phyloP scores from a whole-genome alignment of 1,140 invertebrate species.

The Drosophila mayri region DNA sequence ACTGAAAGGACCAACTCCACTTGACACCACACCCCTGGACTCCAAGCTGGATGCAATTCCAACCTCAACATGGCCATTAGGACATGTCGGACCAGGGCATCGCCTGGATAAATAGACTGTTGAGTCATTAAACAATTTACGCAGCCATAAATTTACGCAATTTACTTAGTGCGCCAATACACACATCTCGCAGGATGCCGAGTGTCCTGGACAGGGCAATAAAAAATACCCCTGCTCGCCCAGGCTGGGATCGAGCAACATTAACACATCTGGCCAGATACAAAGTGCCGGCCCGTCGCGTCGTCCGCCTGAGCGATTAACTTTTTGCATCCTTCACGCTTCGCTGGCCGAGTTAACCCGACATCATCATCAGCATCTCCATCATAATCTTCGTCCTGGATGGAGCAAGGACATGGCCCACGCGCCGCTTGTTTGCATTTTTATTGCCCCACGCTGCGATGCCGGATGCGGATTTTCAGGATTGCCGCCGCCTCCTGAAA shows the following conservation, averaged over 20 bases:
- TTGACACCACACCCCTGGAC: constrained; percentile 46
- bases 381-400: constrained; percentile 14
- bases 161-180: constrained; percentile 73
- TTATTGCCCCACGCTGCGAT: constrained; percentile 59
- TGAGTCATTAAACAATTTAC: constrained; percentile 84
- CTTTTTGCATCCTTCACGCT: constrained; percentile 81
- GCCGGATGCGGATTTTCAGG: constrained; percentile 64
- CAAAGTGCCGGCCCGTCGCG: constrained; percentile 41
- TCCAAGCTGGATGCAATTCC: constrained; percentile 37
- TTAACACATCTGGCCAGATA: constrained; percentile 83
- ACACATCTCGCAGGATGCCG: constrained; percentile 44
- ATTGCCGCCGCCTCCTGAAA: constrained; percentile 32
- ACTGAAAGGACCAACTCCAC: constrained; percentile 18
- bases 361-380: constrained; percentile 24
- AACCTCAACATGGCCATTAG: constrained; percentile 66
- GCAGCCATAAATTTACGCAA: constrained; percentile 84
- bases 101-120: constrained; percentile 75
- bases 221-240: constrained; percentile 68
- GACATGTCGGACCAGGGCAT: constrained; percentile 61
- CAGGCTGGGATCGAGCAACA: constrained; percentile 41
- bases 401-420: constrained; percentile 37
- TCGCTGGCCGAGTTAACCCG: constrained; percentile 41
- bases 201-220: constrained; percentile 57
- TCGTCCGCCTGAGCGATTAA: constrained; percentile 81
- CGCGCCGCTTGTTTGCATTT: constrained; percentile 70